Evolutionary conservation across 2,797 vertebrate species (phyloP).

Genomic region (Ctenopoma multispine): DNA sequence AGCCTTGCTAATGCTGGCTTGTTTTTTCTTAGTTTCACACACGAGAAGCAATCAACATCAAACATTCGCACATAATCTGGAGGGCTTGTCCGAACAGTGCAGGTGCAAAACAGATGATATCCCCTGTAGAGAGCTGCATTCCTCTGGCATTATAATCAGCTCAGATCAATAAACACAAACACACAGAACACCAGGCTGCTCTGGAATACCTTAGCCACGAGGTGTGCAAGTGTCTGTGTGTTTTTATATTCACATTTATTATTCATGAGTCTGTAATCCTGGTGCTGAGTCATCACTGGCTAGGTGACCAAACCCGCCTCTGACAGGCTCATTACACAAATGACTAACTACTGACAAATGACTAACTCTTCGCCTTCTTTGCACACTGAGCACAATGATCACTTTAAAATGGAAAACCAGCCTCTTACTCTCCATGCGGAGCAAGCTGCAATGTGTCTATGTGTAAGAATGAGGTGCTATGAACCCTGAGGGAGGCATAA

Average conservation of each 20-base stretch:
- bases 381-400: slow-evolving; percentile 46
- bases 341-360: slow-evolving; percentile 50
- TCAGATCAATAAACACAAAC: slow-evolving; percentile 60
- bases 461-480: slow-evolving; percentile 18
- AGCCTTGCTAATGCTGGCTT: slow-evolving; percentile 5
- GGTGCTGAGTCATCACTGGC: slow-evolving; percentile 49
- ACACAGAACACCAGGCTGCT: slow-evolving; percentile 23
- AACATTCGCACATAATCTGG: slow-evolving; percentile 34
- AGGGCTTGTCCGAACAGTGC: slow-evolving; percentile 28
- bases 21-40: slow-evolving; percentile 19
- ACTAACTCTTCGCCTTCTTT: slow-evolving; percentile 21
- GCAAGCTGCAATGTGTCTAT: background rate
- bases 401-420: slow-evolving; percentile 32
- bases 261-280: slow-evolving; percentile 1
- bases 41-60: slow-evolving; percentile 26
- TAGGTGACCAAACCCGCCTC: slow-evolving; percentile 36
- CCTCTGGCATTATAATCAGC: slow-evolving; percentile 44
- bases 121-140: slow-evolving; percentile 35
- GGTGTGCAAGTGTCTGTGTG: background rate
- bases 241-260: slow-evolving; percentile 13
- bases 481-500: slow-evolving; percentile 15
- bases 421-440: background rate
- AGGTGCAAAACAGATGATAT: slow-evolving; percentile 59
- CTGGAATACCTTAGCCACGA: slow-evolving; percentile 22
- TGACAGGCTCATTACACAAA: slow-evolving; percentile 67